Evolutionary conservation across 2,797 vertebrate genomes (phyloP), one percentile per base, ranked within the genome.

Genomic region (Phrynocephalus guinanensis): DNA sequence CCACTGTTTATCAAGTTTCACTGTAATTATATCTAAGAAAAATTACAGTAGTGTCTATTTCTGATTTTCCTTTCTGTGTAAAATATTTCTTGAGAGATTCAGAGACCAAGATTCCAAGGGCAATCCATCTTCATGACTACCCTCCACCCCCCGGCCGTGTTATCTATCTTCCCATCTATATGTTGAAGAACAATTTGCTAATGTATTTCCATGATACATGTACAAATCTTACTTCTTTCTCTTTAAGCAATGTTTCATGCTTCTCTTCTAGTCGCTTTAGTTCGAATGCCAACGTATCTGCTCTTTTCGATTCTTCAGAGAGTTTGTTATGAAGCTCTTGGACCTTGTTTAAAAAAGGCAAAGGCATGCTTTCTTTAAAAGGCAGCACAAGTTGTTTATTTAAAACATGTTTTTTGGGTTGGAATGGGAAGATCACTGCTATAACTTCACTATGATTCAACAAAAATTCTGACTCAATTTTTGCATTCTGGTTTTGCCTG

Each of bases 241-340:
- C 99, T 92, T 99, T 99, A 16, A 98, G 93, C 91, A 98, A 93
- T 86, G 98, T 95, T 92, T 99, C 98, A 0, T 99, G 96, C 92
- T 98, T 99, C 95, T 99, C 99, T 93, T 98, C 98, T 76, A 99
- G 96, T 84, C 97, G 96, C 88, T 98, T 98, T 96, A 98, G 98
- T 95, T 99, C 98, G 93, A 98, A 99, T 1, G 97, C 98, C 83
- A 98, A 91, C 66, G 97, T 99, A 94, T 99, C 99, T 6, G 99
- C 99, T 91, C 98, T 97, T 95, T 98, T 98, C 7, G 98, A 97
- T 94, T 99, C 99, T 85, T 98, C 98, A 18, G 98, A 98, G 88
- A 99, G 94, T 94, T 99, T 99, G 93, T 75, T 96, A 93, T 99
- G 98, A 83, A 99, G 97, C 81, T 99, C 98, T 89, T 99, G 98